Evolutionary conservation across 2,888 invertebrate genomes (phyloP), one percentile per base, ranked within the genome.

Genomic region (Lepidonotus clava): DNA sequence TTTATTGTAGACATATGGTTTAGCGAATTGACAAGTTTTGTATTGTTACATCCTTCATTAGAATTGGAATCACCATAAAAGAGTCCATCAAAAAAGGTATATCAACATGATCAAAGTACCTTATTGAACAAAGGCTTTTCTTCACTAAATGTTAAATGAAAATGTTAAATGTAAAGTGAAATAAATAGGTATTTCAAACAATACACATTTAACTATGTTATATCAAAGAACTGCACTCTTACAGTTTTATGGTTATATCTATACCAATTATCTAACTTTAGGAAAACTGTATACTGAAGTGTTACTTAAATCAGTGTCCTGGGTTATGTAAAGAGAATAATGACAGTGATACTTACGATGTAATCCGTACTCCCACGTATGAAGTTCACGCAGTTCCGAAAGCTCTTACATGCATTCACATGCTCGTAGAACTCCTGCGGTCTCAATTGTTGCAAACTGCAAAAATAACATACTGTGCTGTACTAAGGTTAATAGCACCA

Each of bases 301-400:
- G 34, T 67, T 28, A 34, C 5, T 2, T 67, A 67, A 32, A 14
- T 5, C 28, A 32, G 6, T 6, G 21, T 46, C 18, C 18, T 46
- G 8, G 18, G 46, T 46, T n/a, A 46, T 8, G 46, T 46, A 8
- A 11, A 46, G 46, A 11, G 8, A 11, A 46, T 8, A 8, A 46
- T 46, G 18, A 11, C 46, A 46, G 18, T 18, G 28, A 71, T n/a
- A n/a, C 83, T 0, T 56, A 83, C 83, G 28, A 56, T 56, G 36
- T 56, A 56, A 36, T 83, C 83, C 0, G 56, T 56, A 36, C 56
- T 56, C 34, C 56, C 93, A 41, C 92, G 87, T 24, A 92, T 92
- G 14, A 93, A 46, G 88, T 93, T 93, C 41, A 92, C 86, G 56
- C 87, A 88, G 87, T 93, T 92, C 24, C 56, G 38, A 84, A 89